Base-by-base conservation (phyloP, 1,140 invertebrate genomes). In the Drosophila sulfurigaster region DNA sequence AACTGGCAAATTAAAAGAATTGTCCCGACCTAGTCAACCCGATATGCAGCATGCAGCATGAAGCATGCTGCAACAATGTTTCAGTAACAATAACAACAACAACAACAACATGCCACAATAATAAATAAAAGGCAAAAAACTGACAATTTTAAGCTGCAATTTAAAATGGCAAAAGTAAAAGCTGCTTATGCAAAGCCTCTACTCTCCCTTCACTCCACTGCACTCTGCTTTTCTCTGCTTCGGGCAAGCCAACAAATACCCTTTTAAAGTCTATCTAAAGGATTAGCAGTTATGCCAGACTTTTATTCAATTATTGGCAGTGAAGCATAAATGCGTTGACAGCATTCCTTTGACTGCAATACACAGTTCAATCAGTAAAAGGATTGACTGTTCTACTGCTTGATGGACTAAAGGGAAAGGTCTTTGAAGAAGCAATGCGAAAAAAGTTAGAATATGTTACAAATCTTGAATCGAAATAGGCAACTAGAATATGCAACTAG, bases 1-100 rank as follows among this genome's bases (percentile, higher is more conserved):
- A 79, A 58, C 81, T 88, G 85, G 71, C 76, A 88, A 88, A 88
- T 89, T 85, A 89, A 89, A 89, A 79, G 81, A 81, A 88, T 79
- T 85, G 78, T 79, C 46, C 35, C 20, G 16, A 35, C 52, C 71
- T 74, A 69, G 52, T 70, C 59, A 57, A 41, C 13, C 25, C 52
- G 48, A 54, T 41, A 28, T n/a, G 57, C 51, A 51, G 13, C 25
- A 66, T 35, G 30, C 49, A 56, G 20, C 54, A 66, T 20, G 20
- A 20, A 20, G 20, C 20, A 20, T 25, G 20, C 20, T 25, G 20
- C 20, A 25, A 25, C 20, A 25, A 25, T 25, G 20, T 25, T 25
- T 0, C 20, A 25, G 20, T 0, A 25, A 25, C 20, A 25, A 25
- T 0, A 38, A 28, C 43, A 51, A 16, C 45, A 63, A 49, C 58